Evolutionary conservation across 2,113 vertebrate species (phyloP).

Genomic region (Balaeniceps rex): DNA sequence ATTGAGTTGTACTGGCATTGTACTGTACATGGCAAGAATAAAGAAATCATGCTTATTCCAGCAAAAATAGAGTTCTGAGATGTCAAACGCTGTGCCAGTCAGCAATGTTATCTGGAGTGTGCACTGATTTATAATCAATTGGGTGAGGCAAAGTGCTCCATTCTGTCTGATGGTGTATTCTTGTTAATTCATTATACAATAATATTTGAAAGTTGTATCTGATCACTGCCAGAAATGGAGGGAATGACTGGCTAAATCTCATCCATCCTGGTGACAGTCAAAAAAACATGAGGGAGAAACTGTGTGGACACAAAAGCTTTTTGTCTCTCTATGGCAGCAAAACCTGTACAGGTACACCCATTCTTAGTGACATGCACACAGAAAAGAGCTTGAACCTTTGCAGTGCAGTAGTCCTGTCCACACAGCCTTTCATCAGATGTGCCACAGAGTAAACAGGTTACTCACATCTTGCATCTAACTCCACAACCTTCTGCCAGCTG

Average conservation of each 20-base stretch:
- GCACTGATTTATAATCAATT: neutral
- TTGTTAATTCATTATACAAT: neutral
- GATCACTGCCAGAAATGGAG: neutral
- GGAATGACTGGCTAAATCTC: neutral
- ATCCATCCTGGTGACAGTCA: neutral
- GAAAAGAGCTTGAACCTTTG: neutral
- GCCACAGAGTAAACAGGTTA: neutral
- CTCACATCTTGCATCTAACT: neutral
- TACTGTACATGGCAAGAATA: neutral
- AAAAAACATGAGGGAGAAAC: neutral
- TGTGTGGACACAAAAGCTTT: neutral
- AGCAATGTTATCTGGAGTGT: neutral
- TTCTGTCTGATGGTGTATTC: neutral
- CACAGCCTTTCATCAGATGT: neutral
- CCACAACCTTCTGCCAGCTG: neutral
- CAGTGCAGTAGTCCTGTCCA: rapidly evolving
- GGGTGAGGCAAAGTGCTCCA: neutral
- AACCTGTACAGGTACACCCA: neutral
- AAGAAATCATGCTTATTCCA: neutral
- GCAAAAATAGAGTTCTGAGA: neutral
- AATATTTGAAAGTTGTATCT: neutral
- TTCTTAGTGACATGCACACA: neutral
- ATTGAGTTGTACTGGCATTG: neutral
- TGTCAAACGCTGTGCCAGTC: neutral
- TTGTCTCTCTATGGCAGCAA: neutral